phyloP scores from a whole-genome alignment of 1,140 invertebrate species.

The Drosophila pseudoananassae region DNA sequence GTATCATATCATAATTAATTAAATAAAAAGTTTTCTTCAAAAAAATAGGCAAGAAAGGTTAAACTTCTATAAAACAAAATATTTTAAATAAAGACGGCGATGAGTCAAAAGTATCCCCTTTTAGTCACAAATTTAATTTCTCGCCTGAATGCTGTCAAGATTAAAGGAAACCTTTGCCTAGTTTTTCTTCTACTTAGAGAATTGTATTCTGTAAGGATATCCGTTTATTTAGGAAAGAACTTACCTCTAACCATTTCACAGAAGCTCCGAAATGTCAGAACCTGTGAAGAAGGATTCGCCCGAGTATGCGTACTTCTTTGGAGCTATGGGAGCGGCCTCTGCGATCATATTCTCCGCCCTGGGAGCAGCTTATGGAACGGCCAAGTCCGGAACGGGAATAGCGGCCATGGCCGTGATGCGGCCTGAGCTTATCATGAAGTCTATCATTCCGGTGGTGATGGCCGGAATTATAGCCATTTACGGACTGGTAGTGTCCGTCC shows the following conservation, averaged over 20 bases:
- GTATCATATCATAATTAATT: too few relatives aligned
- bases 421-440: conserved; percentile 74
- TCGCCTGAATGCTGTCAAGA: background rate
- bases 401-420: conserved; percentile 72
- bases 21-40: too few relatives aligned
- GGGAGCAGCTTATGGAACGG: conserved; percentile 66
- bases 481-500: conserved; percentile 95
- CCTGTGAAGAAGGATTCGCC: conserved; percentile 75
- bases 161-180: background rate
- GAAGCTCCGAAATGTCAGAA: conserved; percentile 7
- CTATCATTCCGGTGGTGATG: conserved; percentile 76
- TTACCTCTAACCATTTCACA: background rate
- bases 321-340: conserved; percentile 98
- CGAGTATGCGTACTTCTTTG: conserved; percentile 92
- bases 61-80: too few relatives aligned
- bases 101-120: background rate
- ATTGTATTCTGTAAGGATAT: background rate
- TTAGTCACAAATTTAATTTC: background rate
- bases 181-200: background rate
- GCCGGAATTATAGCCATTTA: conserved; percentile 89
- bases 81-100: background rate
- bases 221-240: too few relatives aligned
- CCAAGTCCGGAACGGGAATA: conserved; percentile 68
- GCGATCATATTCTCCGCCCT: conserved; percentile 94
- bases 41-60: too few relatives aligned